Conservation (phyloP, 1,140 invertebrate species). For the Meloidogyne exigua region DNA sequence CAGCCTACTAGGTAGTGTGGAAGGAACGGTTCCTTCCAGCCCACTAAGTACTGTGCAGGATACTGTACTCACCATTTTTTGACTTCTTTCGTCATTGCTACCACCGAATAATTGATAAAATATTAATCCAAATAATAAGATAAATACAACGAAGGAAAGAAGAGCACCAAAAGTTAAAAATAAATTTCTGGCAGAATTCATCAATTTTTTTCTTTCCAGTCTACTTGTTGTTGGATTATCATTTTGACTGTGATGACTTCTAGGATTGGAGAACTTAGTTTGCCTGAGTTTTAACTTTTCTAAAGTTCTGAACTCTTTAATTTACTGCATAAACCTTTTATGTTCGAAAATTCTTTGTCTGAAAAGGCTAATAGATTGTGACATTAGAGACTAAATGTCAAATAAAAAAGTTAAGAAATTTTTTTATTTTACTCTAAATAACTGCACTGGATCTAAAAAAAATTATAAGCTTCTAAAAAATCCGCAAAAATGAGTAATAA, state of each 20-base stretch:
- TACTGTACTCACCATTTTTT: neutral
- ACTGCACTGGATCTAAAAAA: too few relatives aligned
- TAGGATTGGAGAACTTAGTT: neutral
- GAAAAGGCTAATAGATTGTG: too few relatives aligned
- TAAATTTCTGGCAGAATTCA: conserved; percentile 13
- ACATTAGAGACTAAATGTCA: too few relatives aligned
- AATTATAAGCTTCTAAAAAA: neutral
- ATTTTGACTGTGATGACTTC: neutral
- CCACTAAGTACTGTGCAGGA: too few relatives aligned
- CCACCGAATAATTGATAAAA: conserved; percentile 24
- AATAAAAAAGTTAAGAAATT: neutral
- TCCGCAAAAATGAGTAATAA: neutral
- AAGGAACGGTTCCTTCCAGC: too few relatives aligned
- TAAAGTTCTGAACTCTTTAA: too few relatives aligned
- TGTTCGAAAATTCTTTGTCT: too few relatives aligned
- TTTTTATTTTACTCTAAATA: neutral
- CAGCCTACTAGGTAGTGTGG: neutral
- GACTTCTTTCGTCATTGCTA: neutral
- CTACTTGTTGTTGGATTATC: neutral
- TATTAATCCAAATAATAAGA: conserved; percentile 27
- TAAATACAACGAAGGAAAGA: conserved; percentile 12
- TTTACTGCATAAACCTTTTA: too few relatives aligned
- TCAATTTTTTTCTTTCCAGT: conserved; percentile 7
- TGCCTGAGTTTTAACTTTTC: neutral
- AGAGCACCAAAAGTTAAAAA: conserved; percentile 21